Evolutionary conservation across 2,113 vertebrate species (phyloP).

Genomic region (Platysteira castanea): DNA sequence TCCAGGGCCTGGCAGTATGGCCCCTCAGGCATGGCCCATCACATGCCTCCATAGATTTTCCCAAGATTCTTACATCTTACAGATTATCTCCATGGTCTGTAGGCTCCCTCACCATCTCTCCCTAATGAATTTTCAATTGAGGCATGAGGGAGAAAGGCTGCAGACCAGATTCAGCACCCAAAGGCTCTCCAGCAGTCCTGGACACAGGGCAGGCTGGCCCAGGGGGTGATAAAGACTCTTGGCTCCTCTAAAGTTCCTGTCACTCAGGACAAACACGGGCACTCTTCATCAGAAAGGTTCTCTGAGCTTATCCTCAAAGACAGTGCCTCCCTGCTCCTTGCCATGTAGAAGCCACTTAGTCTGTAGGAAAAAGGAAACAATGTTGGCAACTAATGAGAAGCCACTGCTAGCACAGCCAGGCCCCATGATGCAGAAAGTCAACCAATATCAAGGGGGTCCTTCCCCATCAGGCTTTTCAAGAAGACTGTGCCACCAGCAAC

Average conservation of each 20-base stretch:
- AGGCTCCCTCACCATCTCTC: not conserved
- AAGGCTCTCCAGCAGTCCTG: not conserved
- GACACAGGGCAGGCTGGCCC: not conserved
- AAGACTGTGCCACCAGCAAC: not conserved
- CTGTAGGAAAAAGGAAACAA: not conserved
- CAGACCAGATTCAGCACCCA: not conserved
- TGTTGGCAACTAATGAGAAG: not conserved
- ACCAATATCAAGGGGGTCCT: not conserved
- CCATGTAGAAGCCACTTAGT: not conserved
- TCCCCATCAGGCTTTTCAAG: not conserved
- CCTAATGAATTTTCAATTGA: not conserved
- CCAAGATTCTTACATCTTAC: not conserved
- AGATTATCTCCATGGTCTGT: rapidly evolving
- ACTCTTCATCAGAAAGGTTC: not conserved
- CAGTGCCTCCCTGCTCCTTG: not conserved
- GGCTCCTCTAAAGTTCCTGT: not conserved
- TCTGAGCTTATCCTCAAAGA: not conserved
- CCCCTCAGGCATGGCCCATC: not conserved
- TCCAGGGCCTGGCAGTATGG: not conserved
- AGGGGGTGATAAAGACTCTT: not conserved
- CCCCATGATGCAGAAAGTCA: not conserved
- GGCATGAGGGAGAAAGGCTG: not conserved
- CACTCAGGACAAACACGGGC: not conserved
- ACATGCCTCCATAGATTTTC: not conserved
- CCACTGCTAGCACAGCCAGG: not conserved